Evolutionary conservation across 2,797 vertebrate species (phyloP).

Genomic region (Characodon lateralis): DNA sequence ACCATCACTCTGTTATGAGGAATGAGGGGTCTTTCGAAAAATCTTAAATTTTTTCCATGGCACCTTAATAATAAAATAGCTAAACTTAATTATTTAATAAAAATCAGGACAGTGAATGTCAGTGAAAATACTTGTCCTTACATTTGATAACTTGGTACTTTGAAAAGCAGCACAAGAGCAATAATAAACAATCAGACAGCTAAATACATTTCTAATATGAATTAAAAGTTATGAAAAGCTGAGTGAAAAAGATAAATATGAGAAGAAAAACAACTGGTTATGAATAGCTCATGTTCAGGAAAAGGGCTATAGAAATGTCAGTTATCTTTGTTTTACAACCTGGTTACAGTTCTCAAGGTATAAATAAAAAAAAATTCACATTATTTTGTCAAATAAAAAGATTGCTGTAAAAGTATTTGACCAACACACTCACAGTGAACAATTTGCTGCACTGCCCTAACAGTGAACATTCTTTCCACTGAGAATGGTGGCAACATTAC

Average conservation of each 20-base stretch:
- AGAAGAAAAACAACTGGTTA: not conserved
- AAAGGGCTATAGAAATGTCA: not conserved
- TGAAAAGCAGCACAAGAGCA: not conserved
- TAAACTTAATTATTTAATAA: constrained; percentile 20
- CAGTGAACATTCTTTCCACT: no score
- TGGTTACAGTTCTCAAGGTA: not conserved
- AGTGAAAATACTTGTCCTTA: constrained; percentile 4
- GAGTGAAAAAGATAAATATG: not conserved
- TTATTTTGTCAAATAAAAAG: not conserved
- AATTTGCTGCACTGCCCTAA: no score
- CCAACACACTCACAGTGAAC: no score
- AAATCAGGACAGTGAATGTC: constrained; percentile 9
- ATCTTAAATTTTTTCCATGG: constrained; percentile 5
- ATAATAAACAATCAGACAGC: not conserved
- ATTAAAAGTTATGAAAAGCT: not conserved
- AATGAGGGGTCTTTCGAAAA: constrained; percentile 8
- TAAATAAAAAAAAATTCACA: not conserved
- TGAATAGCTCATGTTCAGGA: not conserved
- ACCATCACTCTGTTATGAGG: constrained; percentile 33
- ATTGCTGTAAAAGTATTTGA: not conserved
- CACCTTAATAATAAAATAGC: not conserved
- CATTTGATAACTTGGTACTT: constrained; percentile 2
- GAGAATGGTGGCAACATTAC: no score
- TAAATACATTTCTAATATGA: not conserved
- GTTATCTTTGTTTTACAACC: not conserved